Evolutionary conservation across 1,140 invertebrate species (phyloP).

Genomic region (Leptopilina clavipes): DNA sequence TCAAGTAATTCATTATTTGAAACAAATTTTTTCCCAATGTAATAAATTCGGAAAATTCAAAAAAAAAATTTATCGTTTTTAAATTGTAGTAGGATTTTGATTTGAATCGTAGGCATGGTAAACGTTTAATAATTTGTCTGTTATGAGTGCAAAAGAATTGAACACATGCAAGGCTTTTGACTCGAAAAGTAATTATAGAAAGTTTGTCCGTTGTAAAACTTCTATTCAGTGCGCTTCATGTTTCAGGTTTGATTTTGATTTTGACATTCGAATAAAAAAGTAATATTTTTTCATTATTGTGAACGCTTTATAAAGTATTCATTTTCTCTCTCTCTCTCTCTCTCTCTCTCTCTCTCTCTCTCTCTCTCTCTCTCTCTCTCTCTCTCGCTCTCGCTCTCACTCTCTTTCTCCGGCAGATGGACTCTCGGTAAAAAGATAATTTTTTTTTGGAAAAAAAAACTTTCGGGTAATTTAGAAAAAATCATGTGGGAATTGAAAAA

Average conservation of each 20-base stretch:
- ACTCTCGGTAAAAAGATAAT: not conserved
- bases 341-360: not conserved
- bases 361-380: not conserved
- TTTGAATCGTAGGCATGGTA: no score
- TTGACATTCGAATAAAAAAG: not conserved
- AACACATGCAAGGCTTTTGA: constrained; percentile 47
- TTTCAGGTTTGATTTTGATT: constrained; percentile 36
- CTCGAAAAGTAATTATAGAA: constrained; percentile 45
- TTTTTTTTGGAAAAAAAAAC: not conserved
- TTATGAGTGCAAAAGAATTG: constrained; percentile 39
- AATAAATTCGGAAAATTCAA: not conserved
- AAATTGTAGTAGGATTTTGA: no score
- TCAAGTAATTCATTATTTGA: no score
- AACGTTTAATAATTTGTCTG: constrained; percentile 50
- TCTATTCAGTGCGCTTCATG: constrained; percentile 43
- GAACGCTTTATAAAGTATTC: not conserved
- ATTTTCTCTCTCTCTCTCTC: not conserved
- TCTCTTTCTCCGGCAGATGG: not conserved
- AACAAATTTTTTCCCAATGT: no score
- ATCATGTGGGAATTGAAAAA: not conserved
- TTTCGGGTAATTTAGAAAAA: not conserved
- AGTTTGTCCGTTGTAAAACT: constrained; percentile 34
- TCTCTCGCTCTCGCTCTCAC: not conserved
- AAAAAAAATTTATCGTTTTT: no score
- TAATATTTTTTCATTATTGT: not conserved